Percentiles rank a stretch among this genome's conserved stretches.
Evolutionary conservation across 2,113 vertebrate species (phyloP).

Genomic region (Hippocampus comes): DNA sequence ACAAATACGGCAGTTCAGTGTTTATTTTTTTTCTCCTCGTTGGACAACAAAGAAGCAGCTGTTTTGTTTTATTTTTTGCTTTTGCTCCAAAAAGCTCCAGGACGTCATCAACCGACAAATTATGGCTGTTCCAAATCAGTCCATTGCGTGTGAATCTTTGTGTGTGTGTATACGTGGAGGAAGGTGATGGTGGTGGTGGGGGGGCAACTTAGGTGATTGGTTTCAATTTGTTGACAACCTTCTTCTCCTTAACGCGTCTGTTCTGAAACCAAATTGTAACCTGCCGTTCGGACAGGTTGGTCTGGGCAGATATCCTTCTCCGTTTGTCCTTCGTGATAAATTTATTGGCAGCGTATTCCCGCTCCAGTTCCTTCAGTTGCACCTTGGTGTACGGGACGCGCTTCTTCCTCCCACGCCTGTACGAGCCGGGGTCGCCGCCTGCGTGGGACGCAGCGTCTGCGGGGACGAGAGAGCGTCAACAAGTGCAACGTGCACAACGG

Average conservation of each 20-base stretch:
- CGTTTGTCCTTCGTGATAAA: constrained; percentile 99
- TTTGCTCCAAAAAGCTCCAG: constrained; percentile 46
- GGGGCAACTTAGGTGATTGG: constrained; percentile 80
- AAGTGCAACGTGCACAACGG: background rate
- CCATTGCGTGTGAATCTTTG: constrained; percentile 13
- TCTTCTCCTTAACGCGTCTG: constrained; percentile 99
- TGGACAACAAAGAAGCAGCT: constrained; percentile 38
- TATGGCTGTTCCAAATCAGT: constrained; percentile 45
- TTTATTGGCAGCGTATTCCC: constrained; percentile 98
- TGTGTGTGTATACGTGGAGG: constrained; percentile 22
- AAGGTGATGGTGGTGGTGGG: background rate
- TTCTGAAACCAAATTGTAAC: constrained; percentile 99
- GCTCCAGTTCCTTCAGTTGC: constrained; percentile 98
- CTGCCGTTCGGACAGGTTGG: constrained; percentile 95
- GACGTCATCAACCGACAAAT: constrained; percentile 47
- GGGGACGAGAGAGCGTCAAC: constrained; percentile 17
- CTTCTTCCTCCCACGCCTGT: constrained; percentile 93
- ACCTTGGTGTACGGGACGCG: constrained; percentile 97
- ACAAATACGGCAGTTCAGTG: constrained; percentile 17
- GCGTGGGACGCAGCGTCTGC: constrained; percentile 82
- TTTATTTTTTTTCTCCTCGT: constrained; percentile 13
- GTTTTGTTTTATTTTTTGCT: constrained; percentile 24
- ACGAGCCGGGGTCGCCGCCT: constrained; percentile 86
- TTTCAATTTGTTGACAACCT: constrained; percentile 97
- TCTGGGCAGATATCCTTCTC: constrained; percentile 93